Conservation (phyloP, 2,797 vertebrate genomes). For the Paratrypauchen microcephalus region DNA sequence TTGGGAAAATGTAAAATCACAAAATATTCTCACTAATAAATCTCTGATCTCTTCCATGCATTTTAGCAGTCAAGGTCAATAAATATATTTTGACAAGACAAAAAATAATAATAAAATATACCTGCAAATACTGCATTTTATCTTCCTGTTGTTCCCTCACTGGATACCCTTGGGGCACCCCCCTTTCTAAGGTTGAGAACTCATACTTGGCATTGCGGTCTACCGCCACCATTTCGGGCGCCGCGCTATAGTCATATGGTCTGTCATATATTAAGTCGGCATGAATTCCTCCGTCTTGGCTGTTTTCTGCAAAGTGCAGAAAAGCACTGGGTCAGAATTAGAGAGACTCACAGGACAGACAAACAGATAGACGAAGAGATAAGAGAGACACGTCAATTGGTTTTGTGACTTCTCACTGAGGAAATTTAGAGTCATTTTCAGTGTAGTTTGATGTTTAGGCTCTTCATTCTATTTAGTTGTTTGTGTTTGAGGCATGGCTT, state of each 20-base stretch:
- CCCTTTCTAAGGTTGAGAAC: constrained; percentile 88
- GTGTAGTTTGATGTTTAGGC: constrained; percentile 15
- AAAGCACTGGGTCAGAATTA: constrained; percentile 83
- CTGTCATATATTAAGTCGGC: constrained; percentile 87
- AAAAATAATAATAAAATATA: constrained; percentile 84
- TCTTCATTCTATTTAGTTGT: constrained; percentile 14
- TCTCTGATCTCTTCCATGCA: constrained; percentile 71
- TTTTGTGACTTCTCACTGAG: constrained; percentile 47
- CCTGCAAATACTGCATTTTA: constrained; percentile 97
- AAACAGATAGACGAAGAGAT: constrained; percentile 79
- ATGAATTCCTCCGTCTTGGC: constrained; percentile 86
- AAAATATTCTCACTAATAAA: constrained; percentile 54
- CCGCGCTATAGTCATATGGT: constrained; percentile 85
- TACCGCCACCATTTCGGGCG: constrained; percentile 84
- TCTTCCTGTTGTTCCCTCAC: constrained; percentile 86
- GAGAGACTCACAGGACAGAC: constrained; percentile 79
- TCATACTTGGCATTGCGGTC: constrained; percentile 89
- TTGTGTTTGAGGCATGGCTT: constrained; percentile 24
- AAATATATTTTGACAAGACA: constrained; percentile 62
- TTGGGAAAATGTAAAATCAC: constrained; percentile 49
- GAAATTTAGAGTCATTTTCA: constrained; percentile 40
- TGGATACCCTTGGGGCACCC: constrained; percentile 84
- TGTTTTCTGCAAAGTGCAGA: constrained; percentile 86
- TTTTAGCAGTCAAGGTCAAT: constrained; percentile 64
- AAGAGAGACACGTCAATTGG: constrained; percentile 74